phyloP scores from a whole-genome alignment of 2,888 invertebrate genomes.

The Drepanosiphum platanoidis region DNA sequence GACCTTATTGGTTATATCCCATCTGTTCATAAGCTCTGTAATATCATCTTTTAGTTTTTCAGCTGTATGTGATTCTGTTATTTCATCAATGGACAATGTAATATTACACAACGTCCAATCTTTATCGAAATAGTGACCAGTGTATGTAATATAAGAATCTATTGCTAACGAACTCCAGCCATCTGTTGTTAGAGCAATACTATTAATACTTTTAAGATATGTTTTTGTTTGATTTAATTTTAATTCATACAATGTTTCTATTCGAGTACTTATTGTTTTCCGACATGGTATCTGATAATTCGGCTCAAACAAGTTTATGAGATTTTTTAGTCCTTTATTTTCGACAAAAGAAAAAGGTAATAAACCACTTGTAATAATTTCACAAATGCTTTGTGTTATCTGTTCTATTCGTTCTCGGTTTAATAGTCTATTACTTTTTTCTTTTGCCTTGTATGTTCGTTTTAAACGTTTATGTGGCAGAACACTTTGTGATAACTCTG shows the following conservation, averaged over 20 bases:
- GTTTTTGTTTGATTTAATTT: too few species aligned
- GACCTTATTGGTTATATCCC: slow-evolving; percentile 22
- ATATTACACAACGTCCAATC: slow-evolving; percentile 14
- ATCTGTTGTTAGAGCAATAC: slow-evolving; percentile 12
- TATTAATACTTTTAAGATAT: too few species aligned
- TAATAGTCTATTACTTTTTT: slow-evolving; percentile 7
- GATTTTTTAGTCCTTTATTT: slow-evolving; percentile 21
- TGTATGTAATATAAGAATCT: slow-evolving; percentile 33
- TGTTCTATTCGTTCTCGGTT: not conserved
- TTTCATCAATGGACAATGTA: slow-evolving; percentile 24
- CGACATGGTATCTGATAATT: slow-evolving; percentile 7
- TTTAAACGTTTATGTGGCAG: slow-evolving; percentile 2
- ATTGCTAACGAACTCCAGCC: slow-evolving; percentile 31
- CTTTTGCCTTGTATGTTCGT: slow-evolving; percentile 12
- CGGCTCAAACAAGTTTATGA: slow-evolving; percentile 25
- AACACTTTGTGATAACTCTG: not conserved
- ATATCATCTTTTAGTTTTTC: slow-evolving; percentile 8
- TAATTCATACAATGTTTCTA: not conserved
- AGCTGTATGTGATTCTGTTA: not conserved
- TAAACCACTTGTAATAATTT: slow-evolving; percentile 13
- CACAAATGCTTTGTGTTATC: slow-evolving; percentile 19
- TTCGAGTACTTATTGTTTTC: slow-evolving; percentile 21
- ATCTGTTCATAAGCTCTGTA: not conserved
- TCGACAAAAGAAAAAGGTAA: slow-evolving; percentile 23
- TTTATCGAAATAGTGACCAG: slow-evolving; percentile 20